Percentiles rank a stretch among this genome's conserved stretches.
phyloP scores from a whole-genome alignment of 1,140 invertebrate species.

The Acromyrmex echinatior region DNA sequence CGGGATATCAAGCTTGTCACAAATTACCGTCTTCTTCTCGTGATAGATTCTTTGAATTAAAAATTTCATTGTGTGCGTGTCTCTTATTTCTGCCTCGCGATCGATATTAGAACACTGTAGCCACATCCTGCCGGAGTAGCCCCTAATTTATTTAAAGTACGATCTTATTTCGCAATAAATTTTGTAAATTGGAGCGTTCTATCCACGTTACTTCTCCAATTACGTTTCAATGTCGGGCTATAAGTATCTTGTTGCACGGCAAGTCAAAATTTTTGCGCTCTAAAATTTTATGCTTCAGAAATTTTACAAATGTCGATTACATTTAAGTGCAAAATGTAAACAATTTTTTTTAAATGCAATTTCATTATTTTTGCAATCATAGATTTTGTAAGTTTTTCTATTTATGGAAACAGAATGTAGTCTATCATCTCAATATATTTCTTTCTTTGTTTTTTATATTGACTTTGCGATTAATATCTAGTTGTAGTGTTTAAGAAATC shows the following conservation, averaged over 20 bases:
- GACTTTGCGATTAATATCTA: constrained; percentile 22
- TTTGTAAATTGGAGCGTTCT: constrained; percentile 7
- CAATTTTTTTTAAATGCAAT: neutral
- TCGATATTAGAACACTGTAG: constrained; percentile 14
- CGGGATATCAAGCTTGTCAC: constrained; percentile 26
- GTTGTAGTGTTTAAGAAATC: neutral
- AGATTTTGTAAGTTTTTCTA: neutral
- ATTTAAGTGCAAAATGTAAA: constrained; percentile 2
- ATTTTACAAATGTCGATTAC: constrained; percentile 5
- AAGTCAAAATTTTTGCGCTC: neutral
- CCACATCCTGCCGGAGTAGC: neutral
- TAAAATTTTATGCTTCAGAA: neutral
- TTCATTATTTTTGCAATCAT: neutral
- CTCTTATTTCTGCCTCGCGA: constrained; percentile 14
- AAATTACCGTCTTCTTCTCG: constrained; percentile 10
- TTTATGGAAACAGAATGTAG: neutral
- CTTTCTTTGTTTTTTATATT: constrained; percentile 9
- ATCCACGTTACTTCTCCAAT: neutral
- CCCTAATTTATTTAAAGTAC: constrained; percentile 5
- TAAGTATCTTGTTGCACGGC: neutral
- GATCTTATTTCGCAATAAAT: constrained; percentile 27
- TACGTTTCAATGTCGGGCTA: neutral
- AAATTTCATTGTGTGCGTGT: neutral
- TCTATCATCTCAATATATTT: neutral
- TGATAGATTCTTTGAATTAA: constrained; percentile 32